Base-by-base conservation (phyloP, 2,113 vertebrate species). In the Columba livia region DNA sequence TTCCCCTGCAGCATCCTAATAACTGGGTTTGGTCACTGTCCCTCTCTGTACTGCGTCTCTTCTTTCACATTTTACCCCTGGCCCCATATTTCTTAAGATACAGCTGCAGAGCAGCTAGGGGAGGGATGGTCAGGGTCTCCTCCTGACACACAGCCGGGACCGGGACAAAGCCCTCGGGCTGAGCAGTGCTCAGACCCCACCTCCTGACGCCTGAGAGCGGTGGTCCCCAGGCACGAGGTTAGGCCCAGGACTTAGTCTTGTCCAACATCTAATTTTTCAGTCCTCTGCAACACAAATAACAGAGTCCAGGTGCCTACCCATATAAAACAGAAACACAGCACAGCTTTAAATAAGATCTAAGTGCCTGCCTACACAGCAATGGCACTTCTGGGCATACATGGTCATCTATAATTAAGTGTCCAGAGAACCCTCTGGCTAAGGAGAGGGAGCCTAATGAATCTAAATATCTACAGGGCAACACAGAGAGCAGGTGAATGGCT, bases 141-240 rank as follows among this genome's bases (percentile, higher is more conserved):
- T 89, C 47, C 77, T 32, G 73, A 89, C 47, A 29, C 3, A 62
- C 1, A 74, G 53, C 32, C 3, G 4, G 18, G 40, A n/a, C 0
- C 53, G 54, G 24, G 62, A 85, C 57, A 85, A 79, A n/a, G 3
- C 7, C 47, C 26, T 42, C 40, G 31, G 15, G 34, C 15, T 74
- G 48, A 50, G 73, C 84, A 78, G 32, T 15, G 47, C 56, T 61
- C 32, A 62, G 19, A 71, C 2, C 15, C 48, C 47, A 50, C 38
- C 31, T 81, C 36, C 31, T 0, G 0, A 5, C 0, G 36, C 18
- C 38, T 21, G 50, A 47, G 3, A 62, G 61, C 2, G 0, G 0
- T 25, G 23, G 29, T 10, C 1, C 1, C 8, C 6, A 84, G 53
- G 70, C 73, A 74, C n/a, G 11, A 77, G 38, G 34, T 64, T 21